A percentile compares a stretch with the other conserved stretches of the same genome.
These are phyloP conservation scores for Petromus typicus DNA, from an alignment of 2,113 vertebrate species.

Conservation along the genomic window DNA sequence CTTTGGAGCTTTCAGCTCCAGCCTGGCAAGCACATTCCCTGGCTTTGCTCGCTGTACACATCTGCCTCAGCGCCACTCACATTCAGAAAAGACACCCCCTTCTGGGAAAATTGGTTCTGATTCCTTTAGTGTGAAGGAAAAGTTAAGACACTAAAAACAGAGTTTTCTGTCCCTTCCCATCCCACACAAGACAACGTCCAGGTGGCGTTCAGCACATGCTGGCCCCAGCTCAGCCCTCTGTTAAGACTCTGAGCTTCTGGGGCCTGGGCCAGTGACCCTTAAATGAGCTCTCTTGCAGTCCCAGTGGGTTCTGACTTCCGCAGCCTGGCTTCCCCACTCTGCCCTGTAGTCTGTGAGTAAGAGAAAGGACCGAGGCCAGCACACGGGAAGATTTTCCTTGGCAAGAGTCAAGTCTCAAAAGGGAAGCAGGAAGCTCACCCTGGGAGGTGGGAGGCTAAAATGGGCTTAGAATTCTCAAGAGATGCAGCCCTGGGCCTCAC, in stretches of 20 bases:
- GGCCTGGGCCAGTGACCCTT: neutral
- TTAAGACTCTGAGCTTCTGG: neutral
- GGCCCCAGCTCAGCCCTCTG: neutral
- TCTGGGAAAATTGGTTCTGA: neutral
- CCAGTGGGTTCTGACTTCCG: neutral
- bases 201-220: neutral
- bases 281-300: neutral
- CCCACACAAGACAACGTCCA: too few species aligned
- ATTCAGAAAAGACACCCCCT: neutral
- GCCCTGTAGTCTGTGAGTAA: fast-evolving
- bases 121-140: neutral
- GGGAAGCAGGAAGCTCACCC: neutral
- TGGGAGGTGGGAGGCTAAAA: fast-evolving
- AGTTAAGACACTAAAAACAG: neutral
- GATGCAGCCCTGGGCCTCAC: neutral
- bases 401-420: neutral
- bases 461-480: neutral
- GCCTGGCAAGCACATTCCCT: neutral
- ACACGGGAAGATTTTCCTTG: too few species aligned
- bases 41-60: neutral
- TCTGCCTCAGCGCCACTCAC: neutral
- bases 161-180: neutral
- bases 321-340: neutral
- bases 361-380: neutral
- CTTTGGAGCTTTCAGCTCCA: neutral